Percentiles rank a stretch among this genome's conserved stretches.
Conservation (phyloP, 1,140 invertebrate species). For the Drosophila ohnishii region DNA sequence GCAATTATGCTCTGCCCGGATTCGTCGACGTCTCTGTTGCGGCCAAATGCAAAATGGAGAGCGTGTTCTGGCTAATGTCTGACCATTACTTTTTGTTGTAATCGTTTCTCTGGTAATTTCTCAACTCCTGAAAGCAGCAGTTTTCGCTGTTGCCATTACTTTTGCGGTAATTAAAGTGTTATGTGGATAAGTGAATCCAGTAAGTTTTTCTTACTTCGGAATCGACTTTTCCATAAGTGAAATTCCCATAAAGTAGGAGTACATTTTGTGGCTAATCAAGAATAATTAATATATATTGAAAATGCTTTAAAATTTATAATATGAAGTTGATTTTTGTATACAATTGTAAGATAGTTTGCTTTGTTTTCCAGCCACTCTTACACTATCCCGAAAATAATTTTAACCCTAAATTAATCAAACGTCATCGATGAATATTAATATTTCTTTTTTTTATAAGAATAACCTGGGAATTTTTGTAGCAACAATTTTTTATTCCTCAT, state of each 20-base stretch:
- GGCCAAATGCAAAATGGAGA: constrained; percentile 50
- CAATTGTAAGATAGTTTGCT: neutral
- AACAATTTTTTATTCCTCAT: constrained; percentile 11
- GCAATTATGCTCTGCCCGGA: constrained; percentile 72
- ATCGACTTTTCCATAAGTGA: constrained; percentile 25
- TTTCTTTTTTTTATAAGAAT: neutral
- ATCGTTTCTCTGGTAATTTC: constrained; percentile 45
- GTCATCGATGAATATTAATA: no score
- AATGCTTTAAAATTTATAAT: neutral
- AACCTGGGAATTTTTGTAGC: neutral
- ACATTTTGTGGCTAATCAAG: neutral
- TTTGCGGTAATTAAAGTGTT: constrained; percentile 46
- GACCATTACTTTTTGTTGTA: constrained; percentile 65
- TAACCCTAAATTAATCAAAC: neutral
- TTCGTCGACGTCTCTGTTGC: constrained; percentile 35
- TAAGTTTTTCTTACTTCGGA: constrained; percentile 21
- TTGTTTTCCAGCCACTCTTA: neutral
- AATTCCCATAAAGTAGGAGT: neutral
- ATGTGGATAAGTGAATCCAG: constrained; percentile 19
- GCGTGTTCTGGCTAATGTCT: constrained; percentile 65
- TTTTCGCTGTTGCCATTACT: neutral
- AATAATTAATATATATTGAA: neutral
- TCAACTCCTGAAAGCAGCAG: constrained; percentile 15
- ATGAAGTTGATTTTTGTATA: neutral
- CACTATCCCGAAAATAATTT: neutral